Evolutionary conservation across 2,888 invertebrate species (phyloP), one percentile per base, ranked within the genome.

Genomic region (Busseola fusca): DNA sequence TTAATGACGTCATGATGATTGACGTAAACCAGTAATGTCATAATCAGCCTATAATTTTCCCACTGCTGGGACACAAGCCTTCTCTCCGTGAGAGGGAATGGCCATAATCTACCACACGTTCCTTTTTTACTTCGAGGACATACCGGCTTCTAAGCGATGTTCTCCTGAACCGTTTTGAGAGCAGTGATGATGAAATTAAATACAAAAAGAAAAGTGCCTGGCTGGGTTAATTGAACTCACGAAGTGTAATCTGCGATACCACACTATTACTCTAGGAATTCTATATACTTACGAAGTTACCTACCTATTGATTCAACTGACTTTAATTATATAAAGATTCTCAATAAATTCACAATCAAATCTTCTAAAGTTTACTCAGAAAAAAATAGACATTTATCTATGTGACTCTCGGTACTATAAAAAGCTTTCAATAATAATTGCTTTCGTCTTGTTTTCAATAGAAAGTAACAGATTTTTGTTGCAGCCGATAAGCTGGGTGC

Each of bases 401-500:
- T 71, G 65, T 76, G 69, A 72, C 73, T 74, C n/a, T 45, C 50
- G 65, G 78, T 81, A 84, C 78, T 86, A 67, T 76, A 75, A 69
- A 83, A 85, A 80, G 56, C 81, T 82, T 84, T 84, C 69, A 83
- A 69, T 76, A 76, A 78, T 89, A 87, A 90, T 89, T 87, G 85
- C 83, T 84, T 85, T 88, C 82, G 76, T 84, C 84, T 84, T 86
- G 75, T 84, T 87, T 88, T 84, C 83, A 86, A 75, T 87, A 86
- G 84, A 86, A 85, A 83, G 84, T 84, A 83, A 80, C 86, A 82
- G 84, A 86, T 87, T 90, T 89, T 87, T 87, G 78, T 60, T 84
- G 87, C 88, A 88, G 86, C 87, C 89, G 88, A 88, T 89, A 89
- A 89, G 88, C 84, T 82, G 69, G 69, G 69, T 80, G 90, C 87